Base-by-base conservation (phyloP, 2,888 invertebrate genomes). In the Sarcophaga subvicina region DNA sequence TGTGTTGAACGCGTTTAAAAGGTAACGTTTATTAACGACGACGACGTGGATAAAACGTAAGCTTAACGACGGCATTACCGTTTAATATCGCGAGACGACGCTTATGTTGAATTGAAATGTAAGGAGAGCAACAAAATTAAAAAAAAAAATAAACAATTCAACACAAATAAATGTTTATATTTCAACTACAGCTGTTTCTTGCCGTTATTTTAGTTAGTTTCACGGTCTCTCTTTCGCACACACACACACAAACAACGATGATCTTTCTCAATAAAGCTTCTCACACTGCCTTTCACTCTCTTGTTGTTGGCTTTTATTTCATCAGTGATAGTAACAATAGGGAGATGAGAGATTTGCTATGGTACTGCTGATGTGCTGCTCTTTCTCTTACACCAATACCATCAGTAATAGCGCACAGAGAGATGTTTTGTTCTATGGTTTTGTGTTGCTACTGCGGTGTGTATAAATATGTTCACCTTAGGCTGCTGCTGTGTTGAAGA, bases 21-120 rank as follows among this genome's bases (percentile, higher is more conserved):
- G 8, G 67, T 82, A 76, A 83, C 69, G 83, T 85, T 81, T 83
- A 64, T 80, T 88, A 90, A 75, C 75, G 90, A 89, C 90, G 90
- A 91, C 62, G 25, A n/a, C 72, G 76, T 64, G 72, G 66, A 63
- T 73, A 20, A 80, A 80, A 45, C 59, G 72, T 80, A 80, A 80
- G n/a, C 37, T 22, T 70, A 73, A 67, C 85, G 83, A 82, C 71
- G 63, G 84, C 87, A 87, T 87, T 82, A 81, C 81, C 81, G 81
- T 76, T 47, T 17, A 67, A 47, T 25, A n/a, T 62, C n/a, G 37
- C 22, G 25, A n/a, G 62, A 20, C 62, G 62, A 22, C 37, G 37
- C 37, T 37, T 8, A 37, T 10, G 37, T 37, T 37, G 8, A 8
- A 37, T 37, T 10, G 37, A 37, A 37, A 37, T 37, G 37, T 37